Evolutionary conservation across 92 coral and sea anemone species (phyloP), one percentile per base, ranked within the genome.

Genomic region (Diadumene lineata): DNA sequence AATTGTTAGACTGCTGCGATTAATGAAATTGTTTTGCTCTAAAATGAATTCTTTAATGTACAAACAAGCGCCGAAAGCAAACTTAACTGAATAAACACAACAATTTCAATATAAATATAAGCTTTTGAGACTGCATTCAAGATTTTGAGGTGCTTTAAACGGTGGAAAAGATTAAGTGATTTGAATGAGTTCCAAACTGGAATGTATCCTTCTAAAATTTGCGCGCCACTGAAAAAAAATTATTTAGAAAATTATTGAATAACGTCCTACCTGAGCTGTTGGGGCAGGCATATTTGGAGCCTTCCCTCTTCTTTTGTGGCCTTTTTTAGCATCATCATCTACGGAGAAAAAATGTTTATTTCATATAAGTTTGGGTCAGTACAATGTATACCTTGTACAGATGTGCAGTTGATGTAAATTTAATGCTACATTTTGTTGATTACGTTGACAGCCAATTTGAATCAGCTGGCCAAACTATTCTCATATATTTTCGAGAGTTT

Each of bases 261-360:
- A n/a, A n/a, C n/a, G n/a, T n/a, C n/a, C n/a, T 66, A 82, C 84
- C 73, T 78, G 70, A 21, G 85, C 96, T 11, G 77, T 66, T 46
- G 79, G 85, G 0, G 82, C 86, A 10, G 79, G 78, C 56, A 81
- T 69, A 60, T 84, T 78, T 25, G 92, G 92, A n/a, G 87, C 87
- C 30, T 80, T 78, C 16, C 89, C 92, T 26, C 89, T 72, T 60
- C 96, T 66, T 60, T 90, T 90, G 7, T 85, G 81, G 0, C 84
- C 87, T 64, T 87, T 90, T 57, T 80, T 87, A 21, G 81, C 76
- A 68, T 90, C 96, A 23, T 90, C 96, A 55, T 90, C 96, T 90
- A 63, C 25, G 57, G 22, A 7, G 57, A 60, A 69, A 43, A 6
- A 51, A 31, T 43, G 15, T 38, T 38, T 44, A 66, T 46, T 27